These are phyloP conservation scores for Agonopterix subpropinquella DNA, from an alignment of 2,888 invertebrate genomes.

Conservation along the genomic window DNA sequence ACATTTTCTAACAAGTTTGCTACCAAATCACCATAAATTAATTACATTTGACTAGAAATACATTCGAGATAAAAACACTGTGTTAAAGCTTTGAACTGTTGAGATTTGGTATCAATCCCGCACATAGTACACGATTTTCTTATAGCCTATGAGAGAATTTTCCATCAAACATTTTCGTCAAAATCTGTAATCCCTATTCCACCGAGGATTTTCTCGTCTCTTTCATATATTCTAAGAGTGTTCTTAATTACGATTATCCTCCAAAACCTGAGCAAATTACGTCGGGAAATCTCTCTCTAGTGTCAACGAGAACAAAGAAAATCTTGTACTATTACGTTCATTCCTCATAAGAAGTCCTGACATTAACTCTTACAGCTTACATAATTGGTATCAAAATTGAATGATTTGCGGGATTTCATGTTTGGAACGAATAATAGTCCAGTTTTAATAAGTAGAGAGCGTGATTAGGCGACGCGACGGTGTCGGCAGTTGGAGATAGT, in stretches of 20 bases:
- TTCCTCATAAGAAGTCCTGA: too few species aligned
- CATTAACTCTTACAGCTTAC: too few species aligned
- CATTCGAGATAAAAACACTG: not conserved
- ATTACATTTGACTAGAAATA: not conserved
- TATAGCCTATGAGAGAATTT: constrained; percentile 1
- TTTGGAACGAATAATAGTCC: constrained; percentile 3
- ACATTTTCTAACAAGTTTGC: constrained; percentile 5
- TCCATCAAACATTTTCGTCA: not conserved
- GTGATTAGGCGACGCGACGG: too few species aligned
- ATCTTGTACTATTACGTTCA: constrained; percentile 15
- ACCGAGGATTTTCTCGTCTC: constrained; percentile 11
- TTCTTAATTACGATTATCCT: constrained; percentile 19
- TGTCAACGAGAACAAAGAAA: constrained; percentile 14
- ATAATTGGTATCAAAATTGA: too few species aligned
- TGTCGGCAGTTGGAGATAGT: constrained; percentile 26
- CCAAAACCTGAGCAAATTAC: constrained; percentile 12
- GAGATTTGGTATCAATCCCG: constrained; percentile 3
- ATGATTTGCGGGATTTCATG: too few species aligned
- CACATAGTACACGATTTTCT: constrained; percentile 2
- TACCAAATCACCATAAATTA: constrained; percentile 1
- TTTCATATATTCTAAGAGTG: constrained; percentile 14
- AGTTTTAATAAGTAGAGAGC: not conserved
- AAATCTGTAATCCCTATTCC: constrained; percentile 8
- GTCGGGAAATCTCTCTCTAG: constrained; percentile 14
- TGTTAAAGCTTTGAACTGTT: not conserved